Conservation (phyloP, 2,797 vertebrate genomes). For the Sebastiscus albofasciatus region DNA sequence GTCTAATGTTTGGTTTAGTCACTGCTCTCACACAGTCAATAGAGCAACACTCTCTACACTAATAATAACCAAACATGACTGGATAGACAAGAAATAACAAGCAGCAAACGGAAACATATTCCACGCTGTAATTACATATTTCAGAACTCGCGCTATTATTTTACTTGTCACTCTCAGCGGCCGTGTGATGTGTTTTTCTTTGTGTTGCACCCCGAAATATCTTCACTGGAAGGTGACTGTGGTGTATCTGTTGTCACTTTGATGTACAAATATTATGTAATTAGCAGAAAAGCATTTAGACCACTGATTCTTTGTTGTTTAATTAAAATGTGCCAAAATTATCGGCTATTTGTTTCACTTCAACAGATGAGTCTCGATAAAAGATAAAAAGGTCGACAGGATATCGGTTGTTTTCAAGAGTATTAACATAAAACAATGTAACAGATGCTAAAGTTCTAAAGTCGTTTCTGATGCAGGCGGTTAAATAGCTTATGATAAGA, state of each 20-base stretch:
- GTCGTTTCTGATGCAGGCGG: conserved; percentile 13
- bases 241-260: conserved; percentile 50
- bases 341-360: conserved; percentile 39
- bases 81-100: conserved; percentile 43
- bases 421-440: conserved; percentile 11
- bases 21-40: conserved; percentile 28
- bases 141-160: conserved; percentile 49
- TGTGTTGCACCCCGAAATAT: conserved; percentile 40
- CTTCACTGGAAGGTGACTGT: conserved; percentile 42
- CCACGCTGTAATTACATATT: conserved; percentile 52
- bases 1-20: conserved; percentile 24
- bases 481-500: conserved; percentile 37
- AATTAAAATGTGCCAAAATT: conserved; percentile 48
- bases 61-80: conserved; percentile 49
- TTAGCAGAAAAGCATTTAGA: conserved; percentile 40
- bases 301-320: conserved; percentile 36
- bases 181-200: conserved; percentile 31
- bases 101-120: conserved; percentile 56
- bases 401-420: conserved; percentile 26
- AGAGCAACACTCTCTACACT: conserved; percentile 15
- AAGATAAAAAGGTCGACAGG: conserved; percentile 46
- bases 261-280: conserved; percentile 54
- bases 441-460: conserved; percentile 16
- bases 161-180: conserved; percentile 49
- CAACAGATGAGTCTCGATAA: conserved; percentile 19